Base-by-base conservation (phyloP, 2,113 vertebrate genomes). In the Rhinoptilus africanus region DNA sequence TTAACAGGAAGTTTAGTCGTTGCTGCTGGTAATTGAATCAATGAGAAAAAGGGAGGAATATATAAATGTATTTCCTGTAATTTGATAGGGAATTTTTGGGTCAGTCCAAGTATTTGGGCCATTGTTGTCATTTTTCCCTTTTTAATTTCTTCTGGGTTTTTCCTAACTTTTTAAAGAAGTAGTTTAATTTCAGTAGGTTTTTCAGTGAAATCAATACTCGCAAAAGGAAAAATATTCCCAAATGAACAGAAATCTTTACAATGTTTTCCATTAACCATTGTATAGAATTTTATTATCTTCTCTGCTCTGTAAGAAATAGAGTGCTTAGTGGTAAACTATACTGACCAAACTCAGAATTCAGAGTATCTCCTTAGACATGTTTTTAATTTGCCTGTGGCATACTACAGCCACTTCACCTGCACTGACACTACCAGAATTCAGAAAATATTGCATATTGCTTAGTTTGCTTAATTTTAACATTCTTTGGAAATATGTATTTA, bases 21-120 rank as follows among this genome's bases (percentile, higher is more conserved):
- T 76, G 14, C 6, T 83, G 43, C 10, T 56, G 39, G 12, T 51
- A 24, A 79, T 3, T 43, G 26, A 77, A 56, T 3, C 21, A 54
- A 66, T 5, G 23, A 37, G 43, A 78, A 79, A 60, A 7, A 19
- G 6, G 3, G 2, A 0, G 1, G 2, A 2, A 8, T 26, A 26
- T 60, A 2, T 2, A 54, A 8, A 39, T 11, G 4, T 28, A 62
- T 50, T 68, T 80, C 19, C 43, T 64, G 32, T n/a, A 34, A 35
- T 3, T n/a, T 35, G 8, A 45, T 16, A 50, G 7, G 6, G 6
- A 66, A 56, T 26, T 59, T 81, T 83, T 59, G 63, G 26, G 12
- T 76, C 17, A 64, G 28, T 59, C 3, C 10, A 47, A 19, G 5
- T 48, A 56, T 37, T 71, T 82, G 26, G 32, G 9, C 9, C 14